These are phyloP conservation scores for Boulengeromyrus knoepffleri DNA, from an alignment of 2,113 vertebrate species.

Conservation along the genomic window DNA sequence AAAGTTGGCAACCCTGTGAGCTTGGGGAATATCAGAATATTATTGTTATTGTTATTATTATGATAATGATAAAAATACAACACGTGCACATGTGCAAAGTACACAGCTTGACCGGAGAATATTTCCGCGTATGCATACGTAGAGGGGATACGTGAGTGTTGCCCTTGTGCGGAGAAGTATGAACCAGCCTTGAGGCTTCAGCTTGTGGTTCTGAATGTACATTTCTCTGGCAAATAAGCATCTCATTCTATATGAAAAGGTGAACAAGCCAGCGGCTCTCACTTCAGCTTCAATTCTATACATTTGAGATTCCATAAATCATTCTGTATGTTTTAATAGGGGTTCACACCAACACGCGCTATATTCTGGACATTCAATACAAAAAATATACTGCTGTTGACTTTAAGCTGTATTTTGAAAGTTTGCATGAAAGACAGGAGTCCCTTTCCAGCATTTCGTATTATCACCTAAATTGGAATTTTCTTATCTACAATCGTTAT, in stretches of 20 bases:
- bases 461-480: not conserved
- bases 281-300: not conserved
- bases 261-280: not conserved
- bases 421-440: not conserved
- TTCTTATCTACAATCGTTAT: constrained; percentile 48
- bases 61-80: no score
- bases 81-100: no score
- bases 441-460: not conserved
- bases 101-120: no score
- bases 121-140: no score
- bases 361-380: not conserved
- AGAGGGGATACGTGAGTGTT: no score
- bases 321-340: not conserved
- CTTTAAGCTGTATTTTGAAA: not conserved
- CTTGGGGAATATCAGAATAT: no score
- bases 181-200: not conserved
- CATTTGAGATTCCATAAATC: not conserved
- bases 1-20: no score
- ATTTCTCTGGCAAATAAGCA: not conserved
- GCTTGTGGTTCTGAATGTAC: not conserved
- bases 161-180: no score
- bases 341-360: not conserved
- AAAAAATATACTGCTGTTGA: not conserved
- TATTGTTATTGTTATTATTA: no score
- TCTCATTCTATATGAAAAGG: not conserved